Conservation (phyloP, 1,140 invertebrate species). For the Drosophila yakuba region DNA sequence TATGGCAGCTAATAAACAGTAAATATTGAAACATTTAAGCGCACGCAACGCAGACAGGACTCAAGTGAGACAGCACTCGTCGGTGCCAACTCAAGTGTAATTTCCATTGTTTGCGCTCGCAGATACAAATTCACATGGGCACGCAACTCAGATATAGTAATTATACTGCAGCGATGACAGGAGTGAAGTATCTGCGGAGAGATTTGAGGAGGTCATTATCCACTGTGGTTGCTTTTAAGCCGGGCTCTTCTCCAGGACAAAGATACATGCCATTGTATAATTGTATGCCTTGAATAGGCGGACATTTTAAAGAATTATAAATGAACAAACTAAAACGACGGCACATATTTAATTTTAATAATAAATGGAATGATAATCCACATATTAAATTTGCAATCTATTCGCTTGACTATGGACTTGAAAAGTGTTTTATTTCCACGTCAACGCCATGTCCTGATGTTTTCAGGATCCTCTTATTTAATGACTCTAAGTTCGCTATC, state of each 20-base stretch:
- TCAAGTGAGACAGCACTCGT: constrained; percentile 61
- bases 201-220: constrained; percentile 37
- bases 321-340: too few relatives aligned
- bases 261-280: too few relatives aligned
- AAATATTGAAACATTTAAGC: constrained; percentile 77
- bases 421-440: not conserved
- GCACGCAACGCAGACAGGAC: constrained; percentile 63
- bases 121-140: constrained; percentile 31
- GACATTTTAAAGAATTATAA: too few relatives aligned
- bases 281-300: too few relatives aligned
- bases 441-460: not conserved
- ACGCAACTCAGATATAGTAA: constrained; percentile 40
- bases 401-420: too few relatives aligned
- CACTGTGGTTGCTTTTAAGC: not conserved
- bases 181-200: not conserved
- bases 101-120: constrained; percentile 69
- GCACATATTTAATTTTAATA: too few relatives aligned
- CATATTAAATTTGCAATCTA: not conserved
- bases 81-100: constrained; percentile 70
- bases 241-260: not conserved
- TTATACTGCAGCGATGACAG: constrained; percentile 45
- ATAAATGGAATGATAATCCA: too few relatives aligned
- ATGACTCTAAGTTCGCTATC: constrained; percentile 13
- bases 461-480: constrained; percentile 9
- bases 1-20: constrained; percentile 70